These are phyloP conservation scores for Speoplatyrhinus poulsoni DNA, from an alignment of 2,113 vertebrate genomes.

Conservation along the genomic window DNA sequence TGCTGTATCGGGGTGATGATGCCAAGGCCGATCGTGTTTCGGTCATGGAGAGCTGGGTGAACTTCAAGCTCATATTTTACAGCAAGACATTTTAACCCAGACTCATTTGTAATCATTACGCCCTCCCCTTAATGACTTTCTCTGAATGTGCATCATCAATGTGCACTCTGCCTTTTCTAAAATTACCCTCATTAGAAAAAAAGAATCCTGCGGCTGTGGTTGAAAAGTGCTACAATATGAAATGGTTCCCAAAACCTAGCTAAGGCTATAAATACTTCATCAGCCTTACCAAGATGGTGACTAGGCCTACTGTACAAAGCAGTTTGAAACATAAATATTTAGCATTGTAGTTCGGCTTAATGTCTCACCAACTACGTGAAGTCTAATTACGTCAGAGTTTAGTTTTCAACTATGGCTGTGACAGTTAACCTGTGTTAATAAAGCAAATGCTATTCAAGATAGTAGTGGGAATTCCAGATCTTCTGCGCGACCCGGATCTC, in stretches of 20 bases:
- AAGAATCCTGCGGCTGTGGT: constrained; percentile 30
- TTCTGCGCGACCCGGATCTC: no score
- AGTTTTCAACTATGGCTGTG: no score
- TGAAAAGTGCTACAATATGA: not conserved
- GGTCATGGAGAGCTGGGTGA: constrained; percentile 25
- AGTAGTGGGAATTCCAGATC: no score
- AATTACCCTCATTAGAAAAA: constrained; percentile 41
- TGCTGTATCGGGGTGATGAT: constrained; percentile 21
- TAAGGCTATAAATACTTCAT: constrained; percentile 1
- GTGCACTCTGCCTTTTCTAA: constrained; percentile 16
- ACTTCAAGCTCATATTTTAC: constrained; percentile 54
- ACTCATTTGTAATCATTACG: constrained; percentile 65
- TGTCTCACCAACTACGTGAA: constrained; percentile 1
- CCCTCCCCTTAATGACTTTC: constrained; percentile 55
- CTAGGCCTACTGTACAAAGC: not conserved
- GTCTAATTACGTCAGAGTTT: not conserved
- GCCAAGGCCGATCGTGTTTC: constrained; percentile 36
- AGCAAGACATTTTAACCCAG: constrained; percentile 23
- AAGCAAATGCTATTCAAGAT: no score
- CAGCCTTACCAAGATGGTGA: not conserved
- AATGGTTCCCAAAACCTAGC: constrained; percentile 4
- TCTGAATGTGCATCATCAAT: constrained; percentile 32
- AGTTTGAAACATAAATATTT: not conserved
- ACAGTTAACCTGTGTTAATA: no score
- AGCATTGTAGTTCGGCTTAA: not conserved